Base-by-base conservation (phyloP, 2,113 vertebrate species). In the Cnemophilus loriae region DNA sequence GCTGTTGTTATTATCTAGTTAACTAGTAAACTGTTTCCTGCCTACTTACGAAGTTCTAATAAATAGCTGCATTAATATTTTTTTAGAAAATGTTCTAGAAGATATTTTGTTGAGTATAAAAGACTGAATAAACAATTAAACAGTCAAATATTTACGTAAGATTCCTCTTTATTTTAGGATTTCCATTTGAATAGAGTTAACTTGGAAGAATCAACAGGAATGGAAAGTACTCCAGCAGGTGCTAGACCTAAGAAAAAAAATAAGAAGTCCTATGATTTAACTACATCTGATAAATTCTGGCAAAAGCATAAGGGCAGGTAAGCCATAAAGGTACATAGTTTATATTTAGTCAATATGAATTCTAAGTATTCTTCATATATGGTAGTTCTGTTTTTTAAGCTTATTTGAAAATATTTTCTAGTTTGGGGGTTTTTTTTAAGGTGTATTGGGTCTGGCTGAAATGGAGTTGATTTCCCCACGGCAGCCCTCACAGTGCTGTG, bases 221-320 rank as follows among this genome's bases (percentile, higher is more conserved):
- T 84, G 1, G 99, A 99, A 97, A 98, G 96, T 60, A 98, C 98
- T 69, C 98, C 99, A 74, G 97, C 99, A 77, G 99, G 99, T 63
- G 99, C 99, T 89, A 98, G 99, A 97, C 99, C 99, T 79, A 99
- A 99, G 97, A 99, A 99, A 97, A 99, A 99, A 98, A 99, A 97
- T 93, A 99, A 98, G 85, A 99, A 99, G 95, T 99, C 97, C 76
- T 99, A 99, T 64, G 99, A 99, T 97, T 98, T 99, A 96, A 99
- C 99, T 23, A 96, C 98, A 17, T 98, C 98, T 63, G 99, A 99
- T 98, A 98, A 95, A 96, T 99, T 99, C 97, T 99, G 99, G 99
- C 99, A 99, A 96, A 99, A 99, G 53, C 99, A 99, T 97, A 99
- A 99, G 97, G 99, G 99, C 98, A 99, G 99, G 99, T 99, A 92